A percentile compares a stretch with the other conserved stretches of the same genome.
Evolutionary conservation across 2,797 vertebrate species (phyloP).

Genomic region (Pogonophryne albipinna): DNA sequence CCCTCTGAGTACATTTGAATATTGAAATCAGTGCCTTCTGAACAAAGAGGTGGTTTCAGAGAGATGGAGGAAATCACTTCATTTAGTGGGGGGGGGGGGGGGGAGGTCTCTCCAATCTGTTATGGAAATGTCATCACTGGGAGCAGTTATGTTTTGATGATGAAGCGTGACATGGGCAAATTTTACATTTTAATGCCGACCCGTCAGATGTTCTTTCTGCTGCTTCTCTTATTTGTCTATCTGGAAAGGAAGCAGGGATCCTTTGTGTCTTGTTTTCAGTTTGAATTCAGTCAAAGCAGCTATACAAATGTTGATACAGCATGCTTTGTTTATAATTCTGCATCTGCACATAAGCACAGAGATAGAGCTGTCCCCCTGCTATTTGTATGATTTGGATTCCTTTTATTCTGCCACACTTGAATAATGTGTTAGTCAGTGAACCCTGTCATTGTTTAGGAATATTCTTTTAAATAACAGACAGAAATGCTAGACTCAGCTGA

Average conservation of each 20-base stretch:
- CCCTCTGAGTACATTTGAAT: conserved; percentile 76
- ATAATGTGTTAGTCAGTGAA: conserved; percentile 12
- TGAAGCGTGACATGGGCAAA: conserved; percentile 58
- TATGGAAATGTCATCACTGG: conserved; percentile 77
- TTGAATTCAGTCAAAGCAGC: conserved; percentile 36
- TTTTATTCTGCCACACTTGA: background rate
- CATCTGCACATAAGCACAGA: conserved; percentile 32
- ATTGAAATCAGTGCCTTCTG: conserved; percentile 75
- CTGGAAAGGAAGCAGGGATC: conserved; percentile 49
- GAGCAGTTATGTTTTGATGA: conserved; percentile 68
- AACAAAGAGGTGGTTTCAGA: conserved; percentile 71
- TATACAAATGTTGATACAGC: conserved; percentile 27
- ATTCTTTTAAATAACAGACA: conserved; percentile 8
- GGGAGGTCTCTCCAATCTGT: conserved; percentile 63
- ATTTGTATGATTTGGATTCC: background rate
- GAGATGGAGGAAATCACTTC: conserved; percentile 67
- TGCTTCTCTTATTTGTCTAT: conserved; percentile 61
- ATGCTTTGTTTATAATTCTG: conserved; percentile 33
- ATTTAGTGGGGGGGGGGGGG: conserved; percentile 43
- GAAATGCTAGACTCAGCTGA: conserved; percentile 15
- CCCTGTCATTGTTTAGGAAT: background rate
- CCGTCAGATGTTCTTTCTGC: conserved; percentile 25
- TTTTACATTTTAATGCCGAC: conserved; percentile 61
- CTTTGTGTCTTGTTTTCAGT: conserved; percentile 48
- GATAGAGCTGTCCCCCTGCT: conserved; percentile 6